Evolutionary conservation across 2,888 invertebrate species (phyloP).

Genomic region (Ypsolopha scabrella): DNA sequence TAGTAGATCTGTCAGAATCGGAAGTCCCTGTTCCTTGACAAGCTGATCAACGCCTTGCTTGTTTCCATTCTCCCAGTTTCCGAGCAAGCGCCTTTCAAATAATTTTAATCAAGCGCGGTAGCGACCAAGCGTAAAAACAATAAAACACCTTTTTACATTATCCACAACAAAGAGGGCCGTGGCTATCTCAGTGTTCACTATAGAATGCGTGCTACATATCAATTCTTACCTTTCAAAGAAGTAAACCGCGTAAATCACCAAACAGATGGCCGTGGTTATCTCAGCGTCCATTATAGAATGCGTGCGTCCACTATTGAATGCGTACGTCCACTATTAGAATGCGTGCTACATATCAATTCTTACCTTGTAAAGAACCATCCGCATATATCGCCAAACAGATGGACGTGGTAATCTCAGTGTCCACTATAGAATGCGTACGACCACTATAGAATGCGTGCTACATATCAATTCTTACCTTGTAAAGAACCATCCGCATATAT

Average conservation of each 20-base stretch:
- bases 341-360: slow-evolving; percentile 9
- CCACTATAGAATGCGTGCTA: too few relatives aligned
- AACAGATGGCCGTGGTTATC: slow-evolving; percentile 11
- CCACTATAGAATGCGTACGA: not conserved
- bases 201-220: too few relatives aligned
- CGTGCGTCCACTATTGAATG: not conserved
- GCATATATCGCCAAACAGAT: slow-evolving; percentile 22
- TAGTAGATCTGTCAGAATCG: too few relatives aligned
- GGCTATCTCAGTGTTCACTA: not conserved
- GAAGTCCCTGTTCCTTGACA: too few relatives aligned
- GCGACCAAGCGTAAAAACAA: too few relatives aligned
- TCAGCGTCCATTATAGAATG: not conserved
- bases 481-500: not conserved
- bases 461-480: not conserved
- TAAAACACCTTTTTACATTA: too few relatives aligned
- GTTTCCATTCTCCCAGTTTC: too few relatives aligned
- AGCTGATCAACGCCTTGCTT: too few relatives aligned
- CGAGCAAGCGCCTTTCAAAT: too few relatives aligned
- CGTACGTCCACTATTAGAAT: not conserved
- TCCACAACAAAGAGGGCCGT: not conserved
- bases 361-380: slow-evolving; percentile 31
- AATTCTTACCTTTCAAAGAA: slow-evolving; percentile 31
- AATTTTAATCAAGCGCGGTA: too few relatives aligned
- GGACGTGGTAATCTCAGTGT: too few relatives aligned
- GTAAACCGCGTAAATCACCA: slow-evolving; percentile 22